Conservation (phyloP, 2,113 vertebrate species). For the Hymenochirus boettgeri region DNA sequence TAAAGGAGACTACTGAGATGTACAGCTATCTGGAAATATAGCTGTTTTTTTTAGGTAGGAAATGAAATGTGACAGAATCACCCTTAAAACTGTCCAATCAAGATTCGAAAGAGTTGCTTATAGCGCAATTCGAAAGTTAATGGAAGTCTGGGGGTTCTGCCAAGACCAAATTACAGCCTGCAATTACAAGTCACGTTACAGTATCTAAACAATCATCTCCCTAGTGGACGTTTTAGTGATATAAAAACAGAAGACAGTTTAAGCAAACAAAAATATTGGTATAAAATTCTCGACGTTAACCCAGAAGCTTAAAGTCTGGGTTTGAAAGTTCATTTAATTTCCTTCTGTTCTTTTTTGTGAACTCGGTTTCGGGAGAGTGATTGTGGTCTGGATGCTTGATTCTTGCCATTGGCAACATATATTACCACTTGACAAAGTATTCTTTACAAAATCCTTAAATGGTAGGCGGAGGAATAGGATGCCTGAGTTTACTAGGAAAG, state of each 20-base stretch:
- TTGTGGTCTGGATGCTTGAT: background rate
- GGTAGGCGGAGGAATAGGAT: conserved; percentile 20
- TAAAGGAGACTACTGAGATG: too few relatives aligned
- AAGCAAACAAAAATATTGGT: conserved; percentile 13
- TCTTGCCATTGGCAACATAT: conserved; percentile 16
- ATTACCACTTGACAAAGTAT: conserved; percentile 2
- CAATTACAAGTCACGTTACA: background rate
- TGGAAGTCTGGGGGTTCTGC: too few relatives aligned
- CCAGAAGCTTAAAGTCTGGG: background rate
- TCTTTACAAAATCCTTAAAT: conserved; percentile 18
- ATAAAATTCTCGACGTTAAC: conserved; percentile 1
- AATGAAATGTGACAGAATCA: too few relatives aligned
- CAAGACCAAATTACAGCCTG: background rate
- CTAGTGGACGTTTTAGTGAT: background rate
- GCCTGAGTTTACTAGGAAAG: conserved; percentile 4
- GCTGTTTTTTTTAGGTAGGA: too few relatives aligned
- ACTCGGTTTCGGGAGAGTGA: conserved; percentile 3
- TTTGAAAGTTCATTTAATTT: conserved; percentile 8
- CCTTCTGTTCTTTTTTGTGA: conserved; percentile 13
- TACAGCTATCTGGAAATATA: too few relatives aligned
- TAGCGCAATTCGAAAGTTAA: too few relatives aligned
- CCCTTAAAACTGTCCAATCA: too few relatives aligned
- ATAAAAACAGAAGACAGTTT: conserved; percentile 1
- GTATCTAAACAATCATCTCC: background rate
- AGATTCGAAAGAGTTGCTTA: too few relatives aligned